Percentiles rank a stretch among this genome's conserved stretches.
Conservation (phyloP, 2,797 vertebrate species). For the Anabacerthia variegaticeps region DNA sequence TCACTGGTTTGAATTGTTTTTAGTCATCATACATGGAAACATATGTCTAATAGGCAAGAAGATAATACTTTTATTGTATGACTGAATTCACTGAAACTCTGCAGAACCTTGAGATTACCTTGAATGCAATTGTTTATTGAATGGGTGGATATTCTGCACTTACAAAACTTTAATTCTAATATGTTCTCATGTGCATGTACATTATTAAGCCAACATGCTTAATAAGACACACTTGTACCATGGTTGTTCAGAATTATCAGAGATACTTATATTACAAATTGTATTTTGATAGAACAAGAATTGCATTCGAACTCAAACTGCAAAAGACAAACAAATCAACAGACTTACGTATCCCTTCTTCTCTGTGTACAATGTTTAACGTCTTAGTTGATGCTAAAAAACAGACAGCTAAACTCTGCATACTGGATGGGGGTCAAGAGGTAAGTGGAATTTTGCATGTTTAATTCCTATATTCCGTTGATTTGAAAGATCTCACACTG, state of each 20-base stretch:
- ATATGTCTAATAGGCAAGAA: neutral
- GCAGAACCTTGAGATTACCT: conserved; percentile 2
- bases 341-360: conserved; percentile 88
- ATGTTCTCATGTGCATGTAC: neutral
- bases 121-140: neutral
- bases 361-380: conserved; percentile 96
- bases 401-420: conserved; percentile 92
- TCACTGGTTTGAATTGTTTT: neutral
- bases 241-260: neutral
- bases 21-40: neutral
- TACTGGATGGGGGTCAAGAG: conserved; percentile 91
- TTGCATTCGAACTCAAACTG: conserved; percentile 91
- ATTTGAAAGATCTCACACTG: neutral
- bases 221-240: neutral
- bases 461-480: neutral
- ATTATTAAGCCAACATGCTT: neutral
- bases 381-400: conserved; percentile 91
- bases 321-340: conserved; percentile 90
- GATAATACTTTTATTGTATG: neutral
- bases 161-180: neutral
- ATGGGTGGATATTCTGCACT: neutral
- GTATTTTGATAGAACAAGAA: conserved; percentile 86
- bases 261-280: conserved; percentile 20
- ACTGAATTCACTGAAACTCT: conserved; percentile 1
- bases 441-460: conserved; percentile 70